Evolutionary conservation across 2,797 vertebrate genomes (phyloP).

Genomic region (Alfaro cultratus): DNA sequence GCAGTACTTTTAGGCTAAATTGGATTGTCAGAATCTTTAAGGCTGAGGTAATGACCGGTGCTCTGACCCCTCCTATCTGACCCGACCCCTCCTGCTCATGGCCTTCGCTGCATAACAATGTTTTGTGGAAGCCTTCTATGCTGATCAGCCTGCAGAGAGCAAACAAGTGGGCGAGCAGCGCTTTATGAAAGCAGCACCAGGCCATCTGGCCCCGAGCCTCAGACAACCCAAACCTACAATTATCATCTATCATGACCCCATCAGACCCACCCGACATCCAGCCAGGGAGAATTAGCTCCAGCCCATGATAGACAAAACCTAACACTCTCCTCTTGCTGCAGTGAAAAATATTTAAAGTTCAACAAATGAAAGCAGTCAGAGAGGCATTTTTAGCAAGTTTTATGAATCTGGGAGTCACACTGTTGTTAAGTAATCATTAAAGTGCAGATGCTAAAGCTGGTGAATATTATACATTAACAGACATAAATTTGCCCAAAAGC

Average conservation of each 20-base stretch:
- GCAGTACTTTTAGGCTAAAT: background rate
- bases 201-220: conserved; percentile 89
- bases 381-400: background rate
- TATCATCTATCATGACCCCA: conserved; percentile 84
- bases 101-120: conserved; percentile 80
- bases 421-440: background rate
- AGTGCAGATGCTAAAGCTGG: background rate
- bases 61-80: conserved; percentile 62
- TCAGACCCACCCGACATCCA: conserved; percentile 72
- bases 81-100: conserved; percentile 40
- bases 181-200: conserved; percentile 80
- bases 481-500: background rate
- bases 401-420: background rate
- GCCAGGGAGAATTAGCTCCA: conserved; percentile 79
- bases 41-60: background rate
- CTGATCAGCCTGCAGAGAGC: conserved; percentile 83
- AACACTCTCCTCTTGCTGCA: conserved; percentile 74
- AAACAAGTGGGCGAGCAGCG: conserved; percentile 82
- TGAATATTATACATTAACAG: background rate
- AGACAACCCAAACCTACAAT: conserved; percentile 87
- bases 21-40: background rate
- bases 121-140: conserved; percentile 82
- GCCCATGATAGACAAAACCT: conserved; percentile 81
- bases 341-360: conserved; percentile 38
- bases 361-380: background rate